Base-by-base conservation (phyloP, 2,888 invertebrate species). In the Cistogaster globosa region DNA sequence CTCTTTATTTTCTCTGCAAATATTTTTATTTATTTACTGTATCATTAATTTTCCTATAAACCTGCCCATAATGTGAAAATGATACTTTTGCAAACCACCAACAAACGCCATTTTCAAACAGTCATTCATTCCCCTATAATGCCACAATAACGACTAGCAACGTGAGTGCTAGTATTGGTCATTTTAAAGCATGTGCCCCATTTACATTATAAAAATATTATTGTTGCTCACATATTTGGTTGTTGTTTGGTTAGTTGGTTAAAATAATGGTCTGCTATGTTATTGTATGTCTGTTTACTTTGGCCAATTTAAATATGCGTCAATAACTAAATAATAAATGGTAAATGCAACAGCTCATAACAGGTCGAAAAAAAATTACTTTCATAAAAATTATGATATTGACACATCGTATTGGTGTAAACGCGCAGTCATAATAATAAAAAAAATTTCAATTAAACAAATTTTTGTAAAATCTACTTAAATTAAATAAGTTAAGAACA, bases 311-410 rank as follows among this genome's bases (percentile, higher is more conserved):
- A 76, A 72, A 76, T 71, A 80, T 69, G 71, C 76, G 60, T 48
- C 71, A 76, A 72, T 76, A 80, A 84, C 76, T 84, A 76, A 71
- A 76, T 76, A 71, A 76, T 69, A 76, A 80, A 80, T 75, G 71
- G 77, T 62, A 67, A 77, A 75, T 32, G 82, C 80, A 84, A 65
- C 76, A 84, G 71, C 67, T 84, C 76, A 67, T 67, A 62, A 58
- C 72, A 58, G 16, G 36, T 42, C 20, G 20, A 18, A 22, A 26
- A 60, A 53, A 51, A 42, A 42, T 36, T 58, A 69, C 18, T 71
- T 69, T 45, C 68, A 69, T 63, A 32, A 32, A 32, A 5, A 32
- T 32, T 32, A 7, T 62, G 20, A 62, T 63, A 32, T 55, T 69
- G 14, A 32, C 26, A 26, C 7, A 18, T 7, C 8, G n/a, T 0